Percentiles rank a stretch among this genome's conserved stretches.
These are phyloP conservation scores for Acronicta leporina DNA, from an alignment of 2,888 invertebrate species.

Conservation along the genomic window DNA sequence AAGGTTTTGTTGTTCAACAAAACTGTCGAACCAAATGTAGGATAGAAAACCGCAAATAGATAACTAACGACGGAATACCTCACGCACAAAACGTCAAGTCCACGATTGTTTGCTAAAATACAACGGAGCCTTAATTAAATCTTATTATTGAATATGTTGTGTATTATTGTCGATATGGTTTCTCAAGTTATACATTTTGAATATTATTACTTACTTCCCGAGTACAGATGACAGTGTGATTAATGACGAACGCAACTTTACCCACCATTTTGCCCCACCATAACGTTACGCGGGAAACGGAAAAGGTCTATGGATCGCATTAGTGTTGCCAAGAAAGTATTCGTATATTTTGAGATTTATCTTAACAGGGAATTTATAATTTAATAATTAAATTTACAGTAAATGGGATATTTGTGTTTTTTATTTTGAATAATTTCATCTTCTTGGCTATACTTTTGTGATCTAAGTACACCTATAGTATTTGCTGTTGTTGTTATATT, in stretches of 20 bases:
- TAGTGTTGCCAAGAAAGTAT: slow-evolving; percentile 31
- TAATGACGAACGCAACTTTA: slow-evolving; percentile 23
- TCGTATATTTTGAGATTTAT: background rate
- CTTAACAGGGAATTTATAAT: background rate
- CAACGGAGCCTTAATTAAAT: slow-evolving; percentile 22
- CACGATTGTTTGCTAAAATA: slow-evolving; percentile 16
- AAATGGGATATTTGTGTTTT: slow-evolving; percentile 15
- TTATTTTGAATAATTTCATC: slow-evolving; percentile 3
- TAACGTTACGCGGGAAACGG: slow-evolving; percentile 23
- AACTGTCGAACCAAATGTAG: background rate
- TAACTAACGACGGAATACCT: background rate
- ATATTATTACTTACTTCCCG: slow-evolving; percentile 48
- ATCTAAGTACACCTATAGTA: slow-evolving; percentile 1
- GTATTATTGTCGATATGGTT: slow-evolving; percentile 51
- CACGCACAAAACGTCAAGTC: background rate
- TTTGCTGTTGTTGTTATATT: background rate
- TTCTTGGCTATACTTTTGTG: slow-evolving; percentile 16
- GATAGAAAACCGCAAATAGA: background rate
- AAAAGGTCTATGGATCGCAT: slow-evolving; percentile 11
- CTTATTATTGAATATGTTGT: slow-evolving; percentile 53
- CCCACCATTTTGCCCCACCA: slow-evolving; percentile 50
- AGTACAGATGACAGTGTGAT: slow-evolving; percentile 41
- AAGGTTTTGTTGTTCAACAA: too few relatives aligned
- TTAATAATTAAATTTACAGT: too few relatives aligned
- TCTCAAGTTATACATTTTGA: slow-evolving; percentile 58